These are phyloP conservation scores for Scaptomyza hsui DNA, from an alignment of 1,140 invertebrate genomes.

Conservation along the genomic window DNA sequence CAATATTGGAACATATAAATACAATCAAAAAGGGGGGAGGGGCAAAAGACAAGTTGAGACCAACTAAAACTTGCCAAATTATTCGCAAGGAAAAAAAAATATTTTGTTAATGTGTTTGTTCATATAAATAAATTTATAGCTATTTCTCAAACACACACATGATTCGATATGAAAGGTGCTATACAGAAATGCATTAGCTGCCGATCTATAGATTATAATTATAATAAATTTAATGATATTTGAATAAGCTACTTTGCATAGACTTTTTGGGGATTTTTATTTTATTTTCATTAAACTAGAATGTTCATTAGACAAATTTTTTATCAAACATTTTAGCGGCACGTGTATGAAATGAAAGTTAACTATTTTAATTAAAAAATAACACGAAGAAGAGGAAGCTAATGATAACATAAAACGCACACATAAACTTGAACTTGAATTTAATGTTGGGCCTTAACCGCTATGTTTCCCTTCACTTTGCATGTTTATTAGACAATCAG, in stretches of 20 bases:
- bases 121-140: constrained; percentile 7
- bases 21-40: neutral
- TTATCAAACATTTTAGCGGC: neutral
- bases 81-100: too few species aligned
- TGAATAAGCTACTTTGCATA: constrained; percentile 18
- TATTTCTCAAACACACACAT: constrained; percentile 1
- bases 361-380: constrained; percentile 4
- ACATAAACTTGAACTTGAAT: constrained; percentile 52
- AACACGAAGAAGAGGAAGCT: neutral
- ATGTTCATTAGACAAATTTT: neutral
- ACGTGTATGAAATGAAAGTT: constrained; percentile 33
- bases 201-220: neutral
- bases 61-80: constrained; percentile 3
- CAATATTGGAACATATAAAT: neutral
- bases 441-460: constrained; percentile 49
- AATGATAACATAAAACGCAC: constrained; percentile 1
- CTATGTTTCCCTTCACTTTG: constrained; percentile 49
- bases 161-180: neutral
- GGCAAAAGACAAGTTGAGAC: neutral
- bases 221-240: neutral
- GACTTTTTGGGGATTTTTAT: neutral
- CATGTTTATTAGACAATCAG: constrained; percentile 37
- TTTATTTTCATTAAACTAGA: constrained; percentile 8
- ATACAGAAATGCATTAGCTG: constrained; percentile 5
- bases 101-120: constrained; percentile 10